Evolutionary conservation across 2,797 vertebrate genomes (phyloP).

Genomic region (Poliocrania exsul): DNA sequence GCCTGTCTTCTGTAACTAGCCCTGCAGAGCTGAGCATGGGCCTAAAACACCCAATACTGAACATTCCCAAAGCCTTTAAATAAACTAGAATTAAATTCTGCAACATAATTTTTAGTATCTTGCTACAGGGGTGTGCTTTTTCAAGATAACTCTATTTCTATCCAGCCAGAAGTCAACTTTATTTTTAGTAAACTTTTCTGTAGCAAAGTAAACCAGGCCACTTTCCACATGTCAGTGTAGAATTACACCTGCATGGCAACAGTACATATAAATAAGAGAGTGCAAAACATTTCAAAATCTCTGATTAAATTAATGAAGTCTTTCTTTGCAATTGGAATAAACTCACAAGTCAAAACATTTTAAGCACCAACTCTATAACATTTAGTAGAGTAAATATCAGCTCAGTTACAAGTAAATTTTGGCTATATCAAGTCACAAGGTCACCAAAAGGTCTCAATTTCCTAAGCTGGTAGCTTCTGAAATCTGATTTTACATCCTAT

Average conservation of each 20-base stretch:
- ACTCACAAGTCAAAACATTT: background rate
- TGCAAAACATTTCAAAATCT: background rate
- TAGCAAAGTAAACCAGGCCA: slow-evolving; percentile 23
- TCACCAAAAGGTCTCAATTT: background rate
- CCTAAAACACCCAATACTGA: background rate
- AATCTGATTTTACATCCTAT: background rate
- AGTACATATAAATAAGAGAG: background rate
- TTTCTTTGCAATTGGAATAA: background rate
- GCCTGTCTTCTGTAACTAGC: background rate
- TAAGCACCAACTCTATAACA: background rate
- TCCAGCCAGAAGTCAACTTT: background rate
- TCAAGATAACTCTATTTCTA: background rate
- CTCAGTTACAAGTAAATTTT: background rate
- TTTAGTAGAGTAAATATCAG: background rate
- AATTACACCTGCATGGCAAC: background rate
- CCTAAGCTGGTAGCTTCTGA: background rate
- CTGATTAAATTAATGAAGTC: background rate
- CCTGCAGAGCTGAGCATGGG: background rate
- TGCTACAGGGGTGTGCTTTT: background rate
- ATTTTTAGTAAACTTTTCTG: background rate
- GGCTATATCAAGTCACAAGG: background rate
- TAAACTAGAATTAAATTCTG: background rate
- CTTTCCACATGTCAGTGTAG: background rate
- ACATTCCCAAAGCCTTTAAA: background rate
- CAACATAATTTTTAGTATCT: background rate